Conservation (phyloP, 2,113 vertebrate genomes). For the Brachyhypopomus gauderio region DNA sequence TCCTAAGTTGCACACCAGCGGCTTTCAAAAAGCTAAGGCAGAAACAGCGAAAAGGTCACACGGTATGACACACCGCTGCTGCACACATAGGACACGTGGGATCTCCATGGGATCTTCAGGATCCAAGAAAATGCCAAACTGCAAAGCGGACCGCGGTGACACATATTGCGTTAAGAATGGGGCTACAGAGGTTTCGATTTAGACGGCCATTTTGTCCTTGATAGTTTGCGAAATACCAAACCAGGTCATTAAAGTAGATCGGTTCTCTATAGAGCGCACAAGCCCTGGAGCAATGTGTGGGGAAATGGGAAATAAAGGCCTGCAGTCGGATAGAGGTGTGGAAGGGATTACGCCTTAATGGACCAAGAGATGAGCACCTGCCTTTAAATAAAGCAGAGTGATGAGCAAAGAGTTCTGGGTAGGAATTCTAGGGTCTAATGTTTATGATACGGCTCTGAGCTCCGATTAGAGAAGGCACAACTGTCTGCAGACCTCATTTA, state of each 20-base stretch:
- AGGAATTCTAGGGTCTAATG: not conserved
- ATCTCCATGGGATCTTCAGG: no score
- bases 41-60: no score
- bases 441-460: not conserved
- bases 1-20: no score
- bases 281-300: not conserved
- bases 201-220: not conserved
- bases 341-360: not conserved
- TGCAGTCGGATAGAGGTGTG: not conserved
- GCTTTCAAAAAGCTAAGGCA: no score
- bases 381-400: not conserved
- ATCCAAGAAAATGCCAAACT: not conserved
- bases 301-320: not conserved
- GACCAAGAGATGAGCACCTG: not conserved
- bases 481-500: not conserved
- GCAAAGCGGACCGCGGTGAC: not conserved
- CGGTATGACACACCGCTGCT: no score
- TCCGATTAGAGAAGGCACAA: not conserved
- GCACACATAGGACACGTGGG: not conserved
- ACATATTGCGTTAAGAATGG: slow-evolving; percentile 27
- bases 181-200: slow-evolving; percentile 24
- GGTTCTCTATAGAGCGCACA: not conserved
- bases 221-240: slow-evolving; percentile 35
- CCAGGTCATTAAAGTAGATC: slow-evolving; percentile 35
- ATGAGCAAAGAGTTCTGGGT: not conserved